Evolutionary conservation across 2,888 invertebrate genomes (phyloP), one percentile per base, ranked within the genome.

Genomic region (Epinotia brunnichana): DNA sequence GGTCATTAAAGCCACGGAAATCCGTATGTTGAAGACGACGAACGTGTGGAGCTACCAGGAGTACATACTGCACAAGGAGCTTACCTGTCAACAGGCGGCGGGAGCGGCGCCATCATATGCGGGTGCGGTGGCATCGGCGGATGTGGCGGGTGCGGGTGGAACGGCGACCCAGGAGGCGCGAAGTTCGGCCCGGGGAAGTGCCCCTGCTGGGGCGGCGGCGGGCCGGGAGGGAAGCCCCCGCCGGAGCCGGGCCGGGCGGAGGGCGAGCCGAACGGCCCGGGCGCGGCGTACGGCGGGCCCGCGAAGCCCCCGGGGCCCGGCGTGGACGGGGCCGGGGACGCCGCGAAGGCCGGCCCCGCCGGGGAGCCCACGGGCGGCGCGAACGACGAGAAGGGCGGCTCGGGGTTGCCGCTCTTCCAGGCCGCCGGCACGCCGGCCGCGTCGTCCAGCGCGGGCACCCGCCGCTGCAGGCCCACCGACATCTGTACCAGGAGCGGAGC

Each of bases 381-480:
- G 97, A 92, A 92, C 76, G 82, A 96, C 95, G 83, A 97, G 96
- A 79, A 97, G 95, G 83, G 97, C 95, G 82, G 88, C 81, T 91
- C 92, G 69, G 82, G 82, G 87, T 84, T 84, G 82, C 90, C 91
- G 79, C 95, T 95, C 95, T 97, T 97, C 97, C 97, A 97, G 91
- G 95, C 96, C 77, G 90, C 87, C 74, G 90, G 88, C 51, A 78
- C 76, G 80, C 89, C 89, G 82, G 88, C 88, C 78, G 84, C 84
- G 83, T 93, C 93, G 86, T 93, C 93, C 86, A 93, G 87, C 84
- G 91, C 89, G 78, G 92, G 92, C 83, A 93, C 96, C 92, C 96
- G 96, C 94, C 97, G 96, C 95, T 96, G 97, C 95, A 97, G 96
- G 95, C 97, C 97, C 96, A 93, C 93, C 91, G 93, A 94, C 93